Base-by-base conservation (phyloP, 2,797 vertebrate species). In the Chrosomus eos region DNA sequence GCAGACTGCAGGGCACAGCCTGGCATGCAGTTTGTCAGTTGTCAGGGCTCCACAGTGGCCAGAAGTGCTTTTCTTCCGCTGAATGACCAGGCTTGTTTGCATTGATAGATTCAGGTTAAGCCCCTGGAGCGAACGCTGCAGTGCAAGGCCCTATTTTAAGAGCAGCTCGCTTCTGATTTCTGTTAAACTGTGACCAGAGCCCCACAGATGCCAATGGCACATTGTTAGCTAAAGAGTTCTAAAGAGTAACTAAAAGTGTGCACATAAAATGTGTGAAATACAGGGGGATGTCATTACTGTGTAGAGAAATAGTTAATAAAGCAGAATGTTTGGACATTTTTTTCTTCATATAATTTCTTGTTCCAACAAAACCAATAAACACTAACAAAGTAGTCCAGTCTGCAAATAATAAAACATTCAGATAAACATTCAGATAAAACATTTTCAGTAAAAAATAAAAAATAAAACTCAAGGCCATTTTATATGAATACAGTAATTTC, bases 51-150 rank as follows among this genome's bases (percentile, higher is more conserved):
- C 84, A 33, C 36, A 79, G 58, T 80, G 66, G 66, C 86, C 80
- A 77, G 85, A 84, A 74, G 72, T 85, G 60, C 75, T 86, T 68
- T 82, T 82, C 71, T 85, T 85, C 80, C 21, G 23, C 78, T 88
- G 80, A 53, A 58, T 81, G 79, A 66, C 38, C 66, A 77, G 38
- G 53, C 75, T 85, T 48, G 14, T 80, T 88, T 85, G 72, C 67
- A 85, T 78, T 88, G 87, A 90, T 66, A 48, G 84, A 85, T 88
- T 86, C 82, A 88, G 86, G 83, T 88, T 88, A 88, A 80, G 48
- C 72, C 86, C 84, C 82, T 55, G 66, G 82, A 86, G 87, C n/a
- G 33, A 68, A 71, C 18, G 23, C 70, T 81, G 75, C 67, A 82
- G 78, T 68, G 67, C 67, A 43, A 68, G 78, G 55, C 26, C 26